Base-by-base conservation (phyloP, 2,888 invertebrate genomes). In the Microchrysa polita region DNA sequence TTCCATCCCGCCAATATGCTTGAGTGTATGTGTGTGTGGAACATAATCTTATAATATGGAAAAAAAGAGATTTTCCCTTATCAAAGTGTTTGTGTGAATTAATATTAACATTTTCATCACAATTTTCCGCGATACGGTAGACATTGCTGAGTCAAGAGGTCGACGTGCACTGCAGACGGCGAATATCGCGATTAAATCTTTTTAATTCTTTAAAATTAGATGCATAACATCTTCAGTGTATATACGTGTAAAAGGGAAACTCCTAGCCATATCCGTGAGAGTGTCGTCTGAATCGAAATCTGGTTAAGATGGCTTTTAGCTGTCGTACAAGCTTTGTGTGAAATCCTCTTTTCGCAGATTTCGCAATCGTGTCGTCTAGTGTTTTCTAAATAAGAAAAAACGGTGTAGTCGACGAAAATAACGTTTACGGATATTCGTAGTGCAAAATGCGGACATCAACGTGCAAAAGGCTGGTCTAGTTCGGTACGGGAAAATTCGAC, bases 81-180 rank as follows among this genome's bases (percentile, higher is more conserved):
- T 55, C 40, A 69, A 22, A 69, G 73, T 67, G 67, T 73, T 67
- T 74, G 73, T 72, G 74, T 73, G 27, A 57, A 60, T 69, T 74
- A 27, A 67, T 73, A 74, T 73, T 72, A 73, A 73, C 75, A 73
- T 67, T 75, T 75, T 75, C 75, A 44, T 60, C 48, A 72, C 73
- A 67, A 74, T 75, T 73, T 75, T 73, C 75, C 75, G 75, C 75
- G 75, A 67, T 69, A 75, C 73, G 73, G 69, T 75, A 75, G 73
- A 75, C 73, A 75, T 73, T 69, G 63, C 67, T 60, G 57, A 69
- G 57, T 72, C 73, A 63, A 57, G 57, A 75, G 69, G 73, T 52
- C 40, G 27, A 34, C 27, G 27, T 34, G 27, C 27, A 2, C 27
- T 48, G 67, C 22, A 74, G 60, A 67, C 22, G 27, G 57, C 10